These are phyloP conservation scores for Upupa epops DNA, from an alignment of 2,113 vertebrate genomes.

Conservation along the genomic window DNA sequence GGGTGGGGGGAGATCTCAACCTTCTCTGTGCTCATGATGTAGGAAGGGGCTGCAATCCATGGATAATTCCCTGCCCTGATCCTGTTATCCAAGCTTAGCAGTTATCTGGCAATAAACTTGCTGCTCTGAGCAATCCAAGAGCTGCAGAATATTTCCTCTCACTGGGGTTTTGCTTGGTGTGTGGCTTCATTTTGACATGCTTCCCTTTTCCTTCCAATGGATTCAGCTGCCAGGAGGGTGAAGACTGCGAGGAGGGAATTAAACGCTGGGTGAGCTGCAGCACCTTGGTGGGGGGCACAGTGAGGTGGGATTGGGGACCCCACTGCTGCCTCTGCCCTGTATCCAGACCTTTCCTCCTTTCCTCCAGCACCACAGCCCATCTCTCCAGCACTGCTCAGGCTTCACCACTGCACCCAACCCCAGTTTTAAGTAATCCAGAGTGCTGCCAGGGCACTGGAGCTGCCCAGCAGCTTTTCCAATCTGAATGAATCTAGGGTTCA, in stretches of 20 bases:
- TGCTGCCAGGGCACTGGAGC: not conserved
- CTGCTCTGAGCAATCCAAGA: not conserved
- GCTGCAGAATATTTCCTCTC: not conserved
- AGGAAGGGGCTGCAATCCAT: not conserved
- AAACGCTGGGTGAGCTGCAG: not conserved
- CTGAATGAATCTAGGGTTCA: not conserved
- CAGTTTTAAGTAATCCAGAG: not conserved
- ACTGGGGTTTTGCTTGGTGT: not conserved
- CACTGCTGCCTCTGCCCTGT: not conserved
- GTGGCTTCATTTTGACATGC: not conserved
- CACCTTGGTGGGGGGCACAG: not conserved
- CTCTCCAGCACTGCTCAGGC: not conserved
- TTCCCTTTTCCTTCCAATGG: not conserved
- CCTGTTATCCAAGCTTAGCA: not conserved
- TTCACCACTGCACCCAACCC: not conserved
- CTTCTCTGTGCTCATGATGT: not conserved
- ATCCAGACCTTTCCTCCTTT: not conserved
- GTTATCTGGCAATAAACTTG: not conserved
- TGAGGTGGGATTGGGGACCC: rapidly evolving
- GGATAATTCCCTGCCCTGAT: not conserved
- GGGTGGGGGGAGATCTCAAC: too few relatives aligned
- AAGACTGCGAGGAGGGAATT: not conserved
- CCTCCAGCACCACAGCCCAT: not conserved
- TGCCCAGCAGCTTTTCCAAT: not conserved
- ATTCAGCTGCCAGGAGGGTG: not conserved